Evolutionary conservation across 2,888 invertebrate species (phyloP).

Genomic region (Junonia oenone): DNA sequence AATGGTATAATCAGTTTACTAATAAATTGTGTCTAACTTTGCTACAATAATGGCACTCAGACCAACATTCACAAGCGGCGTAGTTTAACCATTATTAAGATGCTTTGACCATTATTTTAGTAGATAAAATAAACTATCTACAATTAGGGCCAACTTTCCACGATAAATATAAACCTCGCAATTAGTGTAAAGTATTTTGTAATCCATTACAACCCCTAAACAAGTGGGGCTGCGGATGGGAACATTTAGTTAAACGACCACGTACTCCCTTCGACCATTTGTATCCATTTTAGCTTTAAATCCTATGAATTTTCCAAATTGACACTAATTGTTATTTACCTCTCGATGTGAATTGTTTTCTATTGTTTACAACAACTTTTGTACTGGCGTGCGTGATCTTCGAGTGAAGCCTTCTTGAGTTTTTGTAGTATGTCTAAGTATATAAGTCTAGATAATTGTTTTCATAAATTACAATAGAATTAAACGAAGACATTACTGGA

Average conservation of each 20-base stretch:
- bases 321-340: background rate
- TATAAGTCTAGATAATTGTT: too few relatives aligned
- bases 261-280: background rate
- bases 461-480: too few relatives aligned
- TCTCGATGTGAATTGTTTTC: background rate
- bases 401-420: background rate
- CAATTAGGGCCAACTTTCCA: background rate
- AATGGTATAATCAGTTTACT: too few relatives aligned
- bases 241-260: background rate
- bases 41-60: too few relatives aligned
- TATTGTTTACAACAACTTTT: background rate
- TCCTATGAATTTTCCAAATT: background rate
- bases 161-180: background rate
- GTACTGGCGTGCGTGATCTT: background rate
- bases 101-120: too few relatives aligned
- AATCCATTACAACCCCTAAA: background rate
- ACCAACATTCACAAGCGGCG: too few relatives aligned
- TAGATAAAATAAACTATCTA: background rate
- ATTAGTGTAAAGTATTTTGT: background rate
- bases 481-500: too few relatives aligned
- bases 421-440: too few relatives aligned
- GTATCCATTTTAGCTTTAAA: slow-evolving; percentile 1
- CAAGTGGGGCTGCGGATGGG: background rate
- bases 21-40: too few relatives aligned
- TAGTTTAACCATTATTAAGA: too few relatives aligned